Evolutionary conservation across 2,797 vertebrate genomes (phyloP).

Genomic region (Halcyon smyrnensis): DNA sequence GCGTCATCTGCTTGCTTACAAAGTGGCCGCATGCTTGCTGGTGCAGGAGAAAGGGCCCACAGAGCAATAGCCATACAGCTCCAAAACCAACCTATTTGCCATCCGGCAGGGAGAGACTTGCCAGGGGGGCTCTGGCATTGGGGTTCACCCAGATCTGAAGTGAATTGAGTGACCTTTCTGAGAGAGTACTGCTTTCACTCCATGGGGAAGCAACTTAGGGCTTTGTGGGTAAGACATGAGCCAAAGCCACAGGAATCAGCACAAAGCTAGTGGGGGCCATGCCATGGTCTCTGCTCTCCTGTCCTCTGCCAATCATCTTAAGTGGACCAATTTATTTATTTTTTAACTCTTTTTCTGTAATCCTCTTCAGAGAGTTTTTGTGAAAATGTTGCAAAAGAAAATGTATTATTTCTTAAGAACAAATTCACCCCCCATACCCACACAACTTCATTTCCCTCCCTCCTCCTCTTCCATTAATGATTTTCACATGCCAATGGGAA

Average conservation of each 20-base stretch:
- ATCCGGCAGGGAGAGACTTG: neutral
- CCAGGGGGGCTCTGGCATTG: fast-evolving
- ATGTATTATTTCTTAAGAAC: neutral
- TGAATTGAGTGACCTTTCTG: neutral
- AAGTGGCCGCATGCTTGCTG: neutral
- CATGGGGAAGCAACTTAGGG: neutral
- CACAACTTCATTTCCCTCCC: neutral
- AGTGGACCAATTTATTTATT: neutral
- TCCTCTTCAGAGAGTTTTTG: neutral
- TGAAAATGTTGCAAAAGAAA: neutral
- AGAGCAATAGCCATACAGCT: fast-evolving
- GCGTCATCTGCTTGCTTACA: neutral
- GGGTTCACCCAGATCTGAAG: neutral
- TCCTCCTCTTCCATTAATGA: neutral
- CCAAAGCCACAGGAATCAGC: neutral
- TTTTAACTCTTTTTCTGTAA: neutral
- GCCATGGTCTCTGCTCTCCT: neutral
- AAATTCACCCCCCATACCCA: neutral
- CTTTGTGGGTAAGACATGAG: neutral
- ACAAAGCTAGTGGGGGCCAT: neutral
- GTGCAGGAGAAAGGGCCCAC: neutral
- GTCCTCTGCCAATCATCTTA: neutral
- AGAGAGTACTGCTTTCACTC: neutral
- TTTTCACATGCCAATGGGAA: neutral
- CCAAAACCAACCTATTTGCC: neutral